A percentile compares a stretch with the other conserved stretches of the same genome.
Conservation (phyloP, 2,113 vertebrate genomes). For the Chiloscyllium plagiosum region DNA sequence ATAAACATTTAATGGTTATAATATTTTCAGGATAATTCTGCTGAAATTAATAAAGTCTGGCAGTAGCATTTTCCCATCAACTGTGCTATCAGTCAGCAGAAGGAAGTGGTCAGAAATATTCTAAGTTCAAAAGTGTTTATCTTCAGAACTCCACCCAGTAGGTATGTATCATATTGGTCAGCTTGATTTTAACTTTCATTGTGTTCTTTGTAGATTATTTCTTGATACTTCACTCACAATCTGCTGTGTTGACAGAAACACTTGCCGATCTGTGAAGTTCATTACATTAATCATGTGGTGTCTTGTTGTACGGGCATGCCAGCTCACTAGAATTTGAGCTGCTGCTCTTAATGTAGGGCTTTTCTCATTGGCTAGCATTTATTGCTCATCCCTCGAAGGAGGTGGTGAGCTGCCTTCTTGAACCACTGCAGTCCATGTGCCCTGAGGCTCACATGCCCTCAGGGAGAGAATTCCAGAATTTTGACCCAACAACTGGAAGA, state of each 20-base stretch:
- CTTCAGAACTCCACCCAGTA: not conserved
- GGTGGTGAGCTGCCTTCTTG: no score
- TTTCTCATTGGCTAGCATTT: no score
- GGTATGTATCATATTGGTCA: not conserved
- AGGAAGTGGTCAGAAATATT: not conserved
- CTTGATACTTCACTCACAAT: not conserved
- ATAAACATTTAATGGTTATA: not conserved
- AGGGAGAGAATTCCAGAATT: no score
- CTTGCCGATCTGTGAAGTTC: not conserved
- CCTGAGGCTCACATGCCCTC: no score
- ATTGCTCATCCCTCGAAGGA: no score
- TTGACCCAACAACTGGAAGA: no score
- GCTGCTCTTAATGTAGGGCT: no score
- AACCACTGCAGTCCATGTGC: no score
- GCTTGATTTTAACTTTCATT: not conserved
- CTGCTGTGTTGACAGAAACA: not conserved
- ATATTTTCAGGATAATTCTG: not conserved
- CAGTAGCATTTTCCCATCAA: not conserved
- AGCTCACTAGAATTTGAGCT: no score
- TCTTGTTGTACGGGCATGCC: not conserved
- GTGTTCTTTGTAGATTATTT: not conserved
- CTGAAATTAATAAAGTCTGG: not conserved
- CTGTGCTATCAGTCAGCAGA: not conserved
- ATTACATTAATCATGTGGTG: not conserved
- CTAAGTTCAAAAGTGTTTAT: not conserved